Evolutionary conservation across 2,888 invertebrate species (phyloP).

Genomic region (Apocheima hispidaria): DNA sequence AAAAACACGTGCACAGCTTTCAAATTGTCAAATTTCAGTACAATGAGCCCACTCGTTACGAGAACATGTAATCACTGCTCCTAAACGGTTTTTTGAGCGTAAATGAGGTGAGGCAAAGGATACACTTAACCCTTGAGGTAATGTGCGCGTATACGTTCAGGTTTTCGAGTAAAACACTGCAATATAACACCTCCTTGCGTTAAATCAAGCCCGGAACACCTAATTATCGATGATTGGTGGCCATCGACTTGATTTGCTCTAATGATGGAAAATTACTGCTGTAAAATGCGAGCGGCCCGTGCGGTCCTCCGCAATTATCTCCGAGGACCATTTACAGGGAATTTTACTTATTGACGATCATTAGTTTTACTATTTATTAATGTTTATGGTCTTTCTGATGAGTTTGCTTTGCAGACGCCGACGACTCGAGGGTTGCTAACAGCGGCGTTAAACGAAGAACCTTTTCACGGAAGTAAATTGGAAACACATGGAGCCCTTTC

Average conservation of each 20-base stretch:
- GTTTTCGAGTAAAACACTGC: constrained; percentile 50
- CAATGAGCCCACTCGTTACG: constrained; percentile 46
- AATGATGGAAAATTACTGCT: constrained; percentile 78
- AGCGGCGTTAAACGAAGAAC: constrained; percentile 22
- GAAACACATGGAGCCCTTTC: not conserved
- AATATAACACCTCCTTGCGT: constrained; percentile 80
- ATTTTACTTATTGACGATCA: constrained; percentile 62
- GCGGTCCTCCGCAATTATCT: constrained; percentile 61
- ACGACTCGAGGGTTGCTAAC: constrained; percentile 28
- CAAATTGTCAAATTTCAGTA: constrained; percentile 43
- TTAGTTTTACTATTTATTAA: constrained; percentile 61
- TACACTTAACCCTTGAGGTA: constrained; percentile 59
- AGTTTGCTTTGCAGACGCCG: constrained; percentile 42
- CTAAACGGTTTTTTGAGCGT: constrained; percentile 65
- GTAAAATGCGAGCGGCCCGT: constrained; percentile 64
- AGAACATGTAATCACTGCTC: constrained; percentile 53
- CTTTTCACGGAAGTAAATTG: not conserved
- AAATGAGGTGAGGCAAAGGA: constrained; percentile 53
- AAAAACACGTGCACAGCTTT: constrained; percentile 20
- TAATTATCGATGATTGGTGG: constrained; percentile 78
- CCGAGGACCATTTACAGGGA: constrained; percentile 57
- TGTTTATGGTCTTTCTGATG: constrained; percentile 44
- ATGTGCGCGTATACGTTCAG: constrained; percentile 55
- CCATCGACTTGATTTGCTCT: constrained; percentile 75
- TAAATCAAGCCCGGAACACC: constrained; percentile 70